Evolutionary conservation across 2,113 vertebrate species (phyloP).

Genomic region (Stegostoma tigrinum): DNA sequence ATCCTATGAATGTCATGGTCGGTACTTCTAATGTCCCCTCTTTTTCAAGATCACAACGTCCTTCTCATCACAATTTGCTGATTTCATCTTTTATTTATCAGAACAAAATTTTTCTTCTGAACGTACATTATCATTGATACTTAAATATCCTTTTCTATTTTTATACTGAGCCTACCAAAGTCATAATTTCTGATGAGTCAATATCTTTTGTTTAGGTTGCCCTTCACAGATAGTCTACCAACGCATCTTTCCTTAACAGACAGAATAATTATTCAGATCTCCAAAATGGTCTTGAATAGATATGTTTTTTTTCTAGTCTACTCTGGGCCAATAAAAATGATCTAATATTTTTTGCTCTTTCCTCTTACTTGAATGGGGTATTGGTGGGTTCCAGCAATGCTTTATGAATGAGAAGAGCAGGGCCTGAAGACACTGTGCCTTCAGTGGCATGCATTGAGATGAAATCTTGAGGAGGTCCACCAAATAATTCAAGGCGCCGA

Average conservation of each 20-base stretch:
- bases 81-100: not conserved
- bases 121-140: not conserved
- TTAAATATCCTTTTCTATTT: not conserved
- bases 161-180: not conserved
- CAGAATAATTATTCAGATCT: not conserved
- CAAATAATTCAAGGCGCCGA: slow-evolving; percentile 80
- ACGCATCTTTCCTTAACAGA: not conserved
- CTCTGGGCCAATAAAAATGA: not conserved
- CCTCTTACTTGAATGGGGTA: slow-evolving; percentile 80
- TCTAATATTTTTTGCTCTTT: not conserved
- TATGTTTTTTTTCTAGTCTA: not conserved
- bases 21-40: not conserved
- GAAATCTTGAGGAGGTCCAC: slow-evolving; percentile 79
- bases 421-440: slow-evolving; percentile 69
- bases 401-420: slow-evolving; percentile 90
- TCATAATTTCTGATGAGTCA: not conserved
- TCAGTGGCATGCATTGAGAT: slow-evolving; percentile 72
- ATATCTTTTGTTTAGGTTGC: not conserved
- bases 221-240: not conserved
- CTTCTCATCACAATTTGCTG: not conserved
- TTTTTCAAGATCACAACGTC: not conserved
- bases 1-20: not conserved
- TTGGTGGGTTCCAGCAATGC: slow-evolving; percentile 85
- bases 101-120: not conserved
- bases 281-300: not conserved